Evolutionary conservation across 2,888 invertebrate species (phyloP).

Genomic region (Amblyteles armatorius): DNA sequence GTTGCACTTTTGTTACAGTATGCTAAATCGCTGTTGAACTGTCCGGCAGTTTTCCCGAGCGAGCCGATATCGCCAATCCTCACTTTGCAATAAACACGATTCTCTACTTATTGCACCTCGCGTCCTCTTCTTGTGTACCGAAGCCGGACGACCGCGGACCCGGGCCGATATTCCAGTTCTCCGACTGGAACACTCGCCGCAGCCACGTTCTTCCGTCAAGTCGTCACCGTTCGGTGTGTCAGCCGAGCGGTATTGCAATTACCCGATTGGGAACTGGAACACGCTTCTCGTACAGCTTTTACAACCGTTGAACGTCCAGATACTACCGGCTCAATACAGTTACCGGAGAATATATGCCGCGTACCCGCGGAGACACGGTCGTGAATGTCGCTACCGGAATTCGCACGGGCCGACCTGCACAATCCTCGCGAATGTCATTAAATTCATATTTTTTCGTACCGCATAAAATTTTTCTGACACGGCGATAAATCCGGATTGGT

Average conservation of each 20-base stretch:
- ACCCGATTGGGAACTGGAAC: constrained; percentile 18
- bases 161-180: constrained; percentile 20
- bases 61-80: constrained; percentile 70
- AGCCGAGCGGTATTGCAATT: constrained; percentile 2
- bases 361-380: neutral
- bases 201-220: neutral
- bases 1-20: constrained; percentile 1
- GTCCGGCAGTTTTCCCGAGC: constrained; percentile 8
- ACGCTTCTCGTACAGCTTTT: neutral
- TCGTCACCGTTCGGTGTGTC: constrained; percentile 4
- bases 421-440: no score
- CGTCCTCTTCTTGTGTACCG: neutral
- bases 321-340: constrained; percentile 32
- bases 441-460: no score
- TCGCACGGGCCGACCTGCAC: no score
- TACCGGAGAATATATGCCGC: neutral
- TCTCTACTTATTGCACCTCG: constrained; percentile 69
- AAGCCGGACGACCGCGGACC: neutral
- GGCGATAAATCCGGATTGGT: no score
- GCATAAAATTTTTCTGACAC: no score
- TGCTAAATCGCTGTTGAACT: constrained; percentile 18
- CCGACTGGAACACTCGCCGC: neutral
- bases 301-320: neutral
- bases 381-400: constrained; percentile 6
- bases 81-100: constrained; percentile 70